Evolutionary conservation across 1,140 invertebrate species (phyloP).

Genomic region (Watersipora subatra): DNA sequence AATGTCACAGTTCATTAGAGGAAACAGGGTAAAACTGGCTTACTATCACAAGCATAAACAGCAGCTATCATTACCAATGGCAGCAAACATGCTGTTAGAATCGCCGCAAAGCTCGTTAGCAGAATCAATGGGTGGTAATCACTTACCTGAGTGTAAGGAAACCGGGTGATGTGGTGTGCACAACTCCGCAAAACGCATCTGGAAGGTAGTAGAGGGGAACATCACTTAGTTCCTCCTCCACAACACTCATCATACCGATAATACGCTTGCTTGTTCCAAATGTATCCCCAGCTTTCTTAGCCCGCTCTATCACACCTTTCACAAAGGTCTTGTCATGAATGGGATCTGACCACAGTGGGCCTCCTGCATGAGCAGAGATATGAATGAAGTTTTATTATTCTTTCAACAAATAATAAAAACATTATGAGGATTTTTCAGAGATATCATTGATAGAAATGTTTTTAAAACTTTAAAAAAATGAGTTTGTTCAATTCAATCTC

Average conservation of each 20-base stretch:
- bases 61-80: no score
- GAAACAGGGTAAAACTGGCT: no score
- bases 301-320: constrained; percentile 37
- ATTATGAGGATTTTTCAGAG: no score
- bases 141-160: constrained; percentile 50
- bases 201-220: constrained; percentile 73
- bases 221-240: constrained; percentile 60
- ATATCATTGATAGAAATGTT: no score
- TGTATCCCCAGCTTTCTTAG: constrained; percentile 24
- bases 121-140: constrained; percentile 3
- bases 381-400: no score
- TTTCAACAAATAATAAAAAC: no score
- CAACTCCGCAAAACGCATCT: constrained; percentile 48
- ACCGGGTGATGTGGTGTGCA: constrained; percentile 46
- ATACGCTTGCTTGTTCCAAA: constrained; percentile 59
- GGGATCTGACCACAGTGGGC: constrained; percentile 80
- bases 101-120: no score
- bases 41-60: no score
- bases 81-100: no score
- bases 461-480: no score
- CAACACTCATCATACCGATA: constrained; percentile 43
- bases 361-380: constrained; percentile 49
- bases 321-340: constrained; percentile 72
- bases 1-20: no score
- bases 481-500: no score